phyloP scores from a whole-genome alignment of 1,140 invertebrate genomes.

The Sweltsa coloradensis region DNA sequence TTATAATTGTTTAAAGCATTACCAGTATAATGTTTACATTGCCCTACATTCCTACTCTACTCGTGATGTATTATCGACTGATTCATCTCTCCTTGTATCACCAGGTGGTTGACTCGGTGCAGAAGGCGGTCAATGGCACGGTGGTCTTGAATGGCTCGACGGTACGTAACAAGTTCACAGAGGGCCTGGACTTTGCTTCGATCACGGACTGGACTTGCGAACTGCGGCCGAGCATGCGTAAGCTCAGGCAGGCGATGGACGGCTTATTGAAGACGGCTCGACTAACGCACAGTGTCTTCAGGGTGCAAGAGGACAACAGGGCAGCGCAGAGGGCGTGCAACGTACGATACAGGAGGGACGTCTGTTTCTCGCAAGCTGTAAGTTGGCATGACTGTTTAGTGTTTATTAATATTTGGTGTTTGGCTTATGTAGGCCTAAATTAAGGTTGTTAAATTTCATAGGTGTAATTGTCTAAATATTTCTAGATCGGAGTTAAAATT shows the following conservation, averaged over 20 bases:
- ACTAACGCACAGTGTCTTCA: slow-evolving; percentile 76
- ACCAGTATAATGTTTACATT: too few species aligned
- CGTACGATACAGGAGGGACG: slow-evolving; percentile 63
- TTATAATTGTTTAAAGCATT: too few species aligned
- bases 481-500: too few species aligned
- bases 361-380: slow-evolving; percentile 87
- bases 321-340: slow-evolving; percentile 46
- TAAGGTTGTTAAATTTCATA: too few species aligned
- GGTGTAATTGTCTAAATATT: too few species aligned
- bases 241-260: slow-evolving; percentile 68
- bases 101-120: slow-evolving; percentile 9
- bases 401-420: too few species aligned
- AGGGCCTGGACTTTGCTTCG: slow-evolving; percentile 49
- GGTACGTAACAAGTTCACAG: slow-evolving; percentile 59
- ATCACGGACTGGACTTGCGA: slow-evolving; percentile 65
- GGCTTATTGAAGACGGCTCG: slow-evolving; percentile 67
- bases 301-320: slow-evolving; percentile 62
- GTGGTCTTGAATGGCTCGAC: slow-evolving; percentile 4
- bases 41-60: too few species aligned
- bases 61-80: too few species aligned
- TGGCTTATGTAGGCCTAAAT: too few species aligned
- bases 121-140: slow-evolving; percentile 8
- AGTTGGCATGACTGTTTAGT: slow-evolving; percentile 26
- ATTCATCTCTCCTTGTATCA: too few species aligned
- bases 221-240: slow-evolving; percentile 64